These are phyloP conservation scores for Neocrepidodera transversa DNA, from an alignment of 2,888 invertebrate genomes.

Conservation along the genomic window DNA sequence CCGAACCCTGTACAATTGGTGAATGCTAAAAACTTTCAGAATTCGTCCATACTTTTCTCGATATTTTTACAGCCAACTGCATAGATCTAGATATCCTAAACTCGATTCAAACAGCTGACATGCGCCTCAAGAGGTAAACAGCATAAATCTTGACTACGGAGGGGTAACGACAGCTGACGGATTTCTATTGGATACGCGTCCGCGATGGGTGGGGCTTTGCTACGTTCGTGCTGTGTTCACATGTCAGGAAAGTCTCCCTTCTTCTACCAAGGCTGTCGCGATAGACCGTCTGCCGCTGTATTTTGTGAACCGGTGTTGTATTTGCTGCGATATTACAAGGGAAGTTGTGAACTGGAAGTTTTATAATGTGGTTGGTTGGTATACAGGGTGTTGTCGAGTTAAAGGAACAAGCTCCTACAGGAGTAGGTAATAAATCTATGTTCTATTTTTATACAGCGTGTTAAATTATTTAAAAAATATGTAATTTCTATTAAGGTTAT, in stretches of 20 bases:
- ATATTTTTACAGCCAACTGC: conserved; percentile 2
- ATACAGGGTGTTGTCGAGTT: too few species aligned
- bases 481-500: too few species aligned
- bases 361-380: too few species aligned
- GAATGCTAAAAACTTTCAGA: too few species aligned
- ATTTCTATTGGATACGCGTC: conserved; percentile 32
- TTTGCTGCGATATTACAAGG: too few species aligned
- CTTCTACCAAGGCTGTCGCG: background rate
- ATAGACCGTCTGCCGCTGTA: background rate
- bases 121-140: conserved; percentile 34
- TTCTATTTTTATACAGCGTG: too few species aligned
- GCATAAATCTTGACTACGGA: conserved; percentile 25
- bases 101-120: conserved; percentile 22
- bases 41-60: background rate
- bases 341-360: too few species aligned
- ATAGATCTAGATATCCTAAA: conserved; percentile 18
- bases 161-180: conserved; percentile 31
- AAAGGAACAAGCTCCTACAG: too few species aligned
- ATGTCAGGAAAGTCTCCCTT: conserved; percentile 16
- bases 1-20: too few species aligned
- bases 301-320: background rate
- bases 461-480: too few species aligned
- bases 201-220: conserved; percentile 29
- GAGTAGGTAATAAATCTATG: too few species aligned
- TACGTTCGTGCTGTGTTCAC: conserved; percentile 24